Evolutionary conservation across 2,797 vertebrate species (phyloP).

Genomic region (Sebastes vulpes): DNA sequence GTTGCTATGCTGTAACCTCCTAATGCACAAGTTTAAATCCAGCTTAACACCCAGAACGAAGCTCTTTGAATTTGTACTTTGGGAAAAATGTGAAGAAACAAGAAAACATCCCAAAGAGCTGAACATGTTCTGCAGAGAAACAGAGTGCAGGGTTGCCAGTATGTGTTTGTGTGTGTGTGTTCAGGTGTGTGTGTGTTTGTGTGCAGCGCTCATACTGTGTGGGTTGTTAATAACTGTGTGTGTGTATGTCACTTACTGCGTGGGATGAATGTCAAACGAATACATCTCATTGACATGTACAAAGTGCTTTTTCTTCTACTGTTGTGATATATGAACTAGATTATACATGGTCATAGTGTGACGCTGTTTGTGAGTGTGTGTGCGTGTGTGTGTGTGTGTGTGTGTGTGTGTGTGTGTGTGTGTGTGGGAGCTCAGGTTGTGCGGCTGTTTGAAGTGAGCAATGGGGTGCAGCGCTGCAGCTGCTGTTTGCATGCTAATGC

Average conservation of each 20-base stretch:
- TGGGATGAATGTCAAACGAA: conserved; percentile 73
- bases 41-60: neutral
- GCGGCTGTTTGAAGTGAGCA: conserved; percentile 79
- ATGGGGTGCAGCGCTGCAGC: conserved; percentile 75
- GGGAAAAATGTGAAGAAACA: conserved; percentile 35
- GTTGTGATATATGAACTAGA: conserved; percentile 63
- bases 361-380: neutral
- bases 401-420: conserved; percentile 29
- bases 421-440: conserved; percentile 58
- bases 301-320: conserved; percentile 62
- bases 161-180: neutral
- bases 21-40: conserved; percentile 15
- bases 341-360: conserved; percentile 51
- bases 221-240: conserved; percentile 22
- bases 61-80: conserved; percentile 12
- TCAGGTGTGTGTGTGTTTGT: neutral
- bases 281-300: conserved; percentile 69
- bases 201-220: conserved; percentile 25
- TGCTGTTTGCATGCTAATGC: conserved; percentile 87
- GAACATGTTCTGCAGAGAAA: conserved; percentile 30
- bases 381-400: conserved; percentile 19
- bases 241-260: conserved; percentile 55
- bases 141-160: neutral
- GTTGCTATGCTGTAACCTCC: neutral
- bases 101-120: conserved; percentile 33